These are phyloP conservation scores for Gallinago jamesoni DNA, from an alignment of 2,113 vertebrate genomes.

Conservation along the genomic window DNA sequence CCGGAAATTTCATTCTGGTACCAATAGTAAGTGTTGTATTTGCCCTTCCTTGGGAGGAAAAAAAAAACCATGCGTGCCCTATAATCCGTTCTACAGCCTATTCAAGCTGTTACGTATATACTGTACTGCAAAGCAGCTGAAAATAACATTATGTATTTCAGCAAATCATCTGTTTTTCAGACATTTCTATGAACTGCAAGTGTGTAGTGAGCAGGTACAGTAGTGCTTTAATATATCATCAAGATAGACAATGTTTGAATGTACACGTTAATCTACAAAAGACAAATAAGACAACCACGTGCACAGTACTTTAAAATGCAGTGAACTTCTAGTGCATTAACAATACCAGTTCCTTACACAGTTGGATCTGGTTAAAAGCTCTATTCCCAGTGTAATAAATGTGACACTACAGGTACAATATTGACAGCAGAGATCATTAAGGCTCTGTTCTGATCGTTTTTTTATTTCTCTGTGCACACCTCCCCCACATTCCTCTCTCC, in stretches of 20 bases:
- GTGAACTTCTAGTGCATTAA: conserved; percentile 4
- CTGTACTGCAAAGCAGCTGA: neutral
- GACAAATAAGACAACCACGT: conserved; percentile 31
- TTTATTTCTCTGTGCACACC: conserved; percentile 26
- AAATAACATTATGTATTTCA: neutral
- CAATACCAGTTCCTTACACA: conserved; percentile 12
- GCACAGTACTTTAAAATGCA: conserved; percentile 39
- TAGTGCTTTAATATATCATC: conserved; percentile 24
- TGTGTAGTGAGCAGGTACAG: neutral
- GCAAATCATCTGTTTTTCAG: neutral
- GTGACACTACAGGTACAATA: conserved; percentile 34
- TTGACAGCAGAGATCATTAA: conserved; percentile 46
- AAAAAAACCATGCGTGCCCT: neutral
- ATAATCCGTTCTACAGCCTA: neutral
- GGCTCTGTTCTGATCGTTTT: conserved; percentile 6
- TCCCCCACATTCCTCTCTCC: neutral
- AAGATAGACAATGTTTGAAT: conserved; percentile 19
- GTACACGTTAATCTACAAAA: conserved; percentile 20
- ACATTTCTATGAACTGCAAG: conserved; percentile 1
- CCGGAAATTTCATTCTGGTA: neutral
- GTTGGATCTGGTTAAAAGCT: conserved; percentile 27
- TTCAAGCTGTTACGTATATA: neutral
- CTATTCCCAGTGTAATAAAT: conserved; percentile 19
- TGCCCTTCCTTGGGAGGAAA: neutral
- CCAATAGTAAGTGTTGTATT: neutral